phyloP scores from a whole-genome alignment of 2,797 vertebrate species.

The Botia kubotai region DNA sequence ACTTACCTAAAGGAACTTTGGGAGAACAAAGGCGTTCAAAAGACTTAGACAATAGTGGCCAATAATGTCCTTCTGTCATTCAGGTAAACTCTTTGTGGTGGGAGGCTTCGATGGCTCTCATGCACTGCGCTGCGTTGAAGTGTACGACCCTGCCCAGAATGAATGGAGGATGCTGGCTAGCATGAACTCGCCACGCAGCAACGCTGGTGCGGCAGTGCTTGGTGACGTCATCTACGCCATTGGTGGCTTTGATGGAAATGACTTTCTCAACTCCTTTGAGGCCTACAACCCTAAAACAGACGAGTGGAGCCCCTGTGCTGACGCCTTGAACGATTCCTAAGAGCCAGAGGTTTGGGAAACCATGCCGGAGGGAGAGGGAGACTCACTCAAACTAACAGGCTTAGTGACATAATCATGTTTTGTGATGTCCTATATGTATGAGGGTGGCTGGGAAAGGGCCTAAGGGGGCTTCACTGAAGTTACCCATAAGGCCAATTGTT shows the following conservation, averaged over 20 bases:
- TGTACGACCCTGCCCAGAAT: conserved; percentile 89
- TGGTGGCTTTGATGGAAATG: conserved; percentile 96
- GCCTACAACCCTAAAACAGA: conserved; percentile 87
- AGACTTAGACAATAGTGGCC: background rate
- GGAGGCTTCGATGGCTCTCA: conserved; percentile 95
- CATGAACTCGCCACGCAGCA: conserved; percentile 94
- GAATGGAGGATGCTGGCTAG: conserved; percentile 95
- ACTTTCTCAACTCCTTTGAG: conserved; percentile 94
- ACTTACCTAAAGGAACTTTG: no score
- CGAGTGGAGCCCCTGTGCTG: conserved; percentile 91
- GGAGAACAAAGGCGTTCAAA: no score
- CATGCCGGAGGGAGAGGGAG: background rate
- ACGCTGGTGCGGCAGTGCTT: conserved; percentile 89
- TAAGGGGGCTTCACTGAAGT: conserved; percentile 62
- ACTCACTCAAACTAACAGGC: conserved; percentile 91
- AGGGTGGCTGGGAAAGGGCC: conserved; percentile 41
- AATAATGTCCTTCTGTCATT: background rate
- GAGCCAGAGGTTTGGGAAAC: conserved; percentile 40
- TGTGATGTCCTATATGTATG: conserved; percentile 85
- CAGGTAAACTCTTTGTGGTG: conserved; percentile 93
- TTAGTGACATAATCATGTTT: conserved; percentile 97
- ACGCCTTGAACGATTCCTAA: conserved; percentile 77
- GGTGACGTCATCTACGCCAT: conserved; percentile 87
- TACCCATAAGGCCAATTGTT: conserved; percentile 82
- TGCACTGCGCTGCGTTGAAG: conserved; percentile 92